Evolutionary conservation across 2,797 vertebrate genomes (phyloP).

Genomic region (Cossypha heuglini): DNA sequence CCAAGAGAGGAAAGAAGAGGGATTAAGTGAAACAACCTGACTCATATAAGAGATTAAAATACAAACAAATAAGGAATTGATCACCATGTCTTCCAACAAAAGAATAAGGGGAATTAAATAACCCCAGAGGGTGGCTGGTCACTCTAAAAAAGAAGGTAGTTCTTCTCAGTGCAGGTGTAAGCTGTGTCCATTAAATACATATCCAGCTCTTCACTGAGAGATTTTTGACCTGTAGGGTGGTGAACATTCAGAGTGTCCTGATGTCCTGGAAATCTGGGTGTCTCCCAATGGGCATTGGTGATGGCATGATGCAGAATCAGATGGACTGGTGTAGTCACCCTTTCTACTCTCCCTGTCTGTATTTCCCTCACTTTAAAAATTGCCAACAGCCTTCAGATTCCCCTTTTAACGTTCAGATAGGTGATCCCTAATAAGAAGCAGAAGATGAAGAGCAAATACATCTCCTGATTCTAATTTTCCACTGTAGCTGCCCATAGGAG

Average conservation of each 20-base stretch:
- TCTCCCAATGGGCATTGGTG: background rate
- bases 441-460: background rate
- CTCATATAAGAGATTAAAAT: background rate
- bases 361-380: background rate
- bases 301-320: background rate
- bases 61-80: background rate
- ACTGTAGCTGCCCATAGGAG: background rate
- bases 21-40: background rate
- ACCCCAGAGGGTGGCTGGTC: background rate
- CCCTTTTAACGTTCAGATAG: background rate
- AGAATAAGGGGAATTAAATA: background rate
- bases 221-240: background rate
- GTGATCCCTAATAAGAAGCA: background rate
- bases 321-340: background rate
- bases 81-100: background rate
- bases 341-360: background rate
- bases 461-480: background rate
- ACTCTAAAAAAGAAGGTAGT: accelerated
- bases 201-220: background rate
- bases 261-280: background rate
- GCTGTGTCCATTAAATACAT: background rate
- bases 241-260: background rate
- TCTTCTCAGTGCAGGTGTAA: background rate
- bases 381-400: background rate
- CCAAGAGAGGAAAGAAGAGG: background rate